A percentile compares a stretch with the other conserved stretches of the same genome.
Evolutionary conservation across 2,797 vertebrate species (phyloP).

Genomic region (Avahi laniger): DNA sequence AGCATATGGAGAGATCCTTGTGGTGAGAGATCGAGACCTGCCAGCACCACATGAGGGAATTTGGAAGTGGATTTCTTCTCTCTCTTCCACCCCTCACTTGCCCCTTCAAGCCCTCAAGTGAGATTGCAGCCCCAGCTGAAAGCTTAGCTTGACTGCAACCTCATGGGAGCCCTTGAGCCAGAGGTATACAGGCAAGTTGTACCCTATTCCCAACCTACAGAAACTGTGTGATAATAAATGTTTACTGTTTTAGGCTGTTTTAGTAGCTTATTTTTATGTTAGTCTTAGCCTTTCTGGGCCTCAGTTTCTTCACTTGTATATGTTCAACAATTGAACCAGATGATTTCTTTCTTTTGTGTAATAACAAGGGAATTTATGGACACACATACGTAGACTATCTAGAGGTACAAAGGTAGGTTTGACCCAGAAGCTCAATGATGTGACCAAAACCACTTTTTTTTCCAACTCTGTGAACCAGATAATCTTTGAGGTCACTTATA

Average conservation of each 20-base stretch:
- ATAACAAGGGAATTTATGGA: conserved; percentile 22
- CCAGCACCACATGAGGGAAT: not conserved
- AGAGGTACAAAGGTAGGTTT: not conserved
- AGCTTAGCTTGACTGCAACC: not conserved
- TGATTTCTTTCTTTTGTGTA: not conserved
- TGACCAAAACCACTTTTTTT: not conserved
- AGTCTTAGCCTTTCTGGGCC: not conserved
- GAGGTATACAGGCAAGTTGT: not conserved
- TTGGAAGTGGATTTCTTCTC: not conserved
- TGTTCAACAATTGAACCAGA: not conserved
- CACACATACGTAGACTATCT: not conserved
- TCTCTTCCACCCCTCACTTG: not conserved
- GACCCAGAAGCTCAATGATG: not conserved
- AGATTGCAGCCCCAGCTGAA: not conserved
- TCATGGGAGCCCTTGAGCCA: not conserved
- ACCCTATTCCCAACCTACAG: not conserved
- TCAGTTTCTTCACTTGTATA: not conserved
- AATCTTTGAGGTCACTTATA: not conserved
- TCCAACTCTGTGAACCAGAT: not conserved
- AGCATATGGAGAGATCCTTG: not conserved
- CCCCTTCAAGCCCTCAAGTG: not conserved
- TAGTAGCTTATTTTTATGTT: not conserved
- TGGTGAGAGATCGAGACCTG: not conserved
- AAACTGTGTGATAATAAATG: not conserved
- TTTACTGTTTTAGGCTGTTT: not conserved